Percentiles rank a stretch among this genome's conserved stretches.
phyloP scores from a whole-genome alignment of 1,140 invertebrate genomes.

The Bactericera cockerelli region DNA sequence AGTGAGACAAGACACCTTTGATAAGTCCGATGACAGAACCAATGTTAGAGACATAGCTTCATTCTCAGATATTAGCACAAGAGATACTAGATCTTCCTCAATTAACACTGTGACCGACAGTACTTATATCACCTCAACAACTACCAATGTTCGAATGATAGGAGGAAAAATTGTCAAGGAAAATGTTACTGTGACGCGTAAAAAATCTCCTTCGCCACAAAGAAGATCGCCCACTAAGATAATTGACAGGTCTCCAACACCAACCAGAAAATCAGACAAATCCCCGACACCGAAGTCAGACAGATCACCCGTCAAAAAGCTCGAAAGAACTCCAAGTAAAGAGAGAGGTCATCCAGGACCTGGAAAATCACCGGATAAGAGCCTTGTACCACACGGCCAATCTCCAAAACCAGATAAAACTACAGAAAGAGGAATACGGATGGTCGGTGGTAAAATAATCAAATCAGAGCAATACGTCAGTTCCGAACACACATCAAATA shows the following conservation, averaged over 20 bases:
- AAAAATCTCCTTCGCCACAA: neutral
- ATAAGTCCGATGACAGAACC: neutral
- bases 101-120: neutral
- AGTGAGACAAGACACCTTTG: neutral
- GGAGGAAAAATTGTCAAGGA: slow-evolving; percentile 20
- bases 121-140: neutral
- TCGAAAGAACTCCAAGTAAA: neutral
- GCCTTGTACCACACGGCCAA: neutral
- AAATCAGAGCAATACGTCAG: neutral
- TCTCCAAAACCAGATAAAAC: slow-evolving; percentile 2
- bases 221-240: neutral
- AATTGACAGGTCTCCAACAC: neutral
- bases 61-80: neutral
- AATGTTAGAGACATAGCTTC: neutral
- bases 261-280: neutral
- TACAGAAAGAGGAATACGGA: neutral
- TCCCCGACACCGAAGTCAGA: neutral
- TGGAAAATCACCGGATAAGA: neutral
- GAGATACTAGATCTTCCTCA: neutral
- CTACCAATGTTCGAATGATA: slow-evolving; percentile 15
- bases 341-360: neutral
- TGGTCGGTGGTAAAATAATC: neutral
- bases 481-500: neutral
- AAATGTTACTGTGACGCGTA: neutral
- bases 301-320: neutral